Evolutionary conservation across 2,888 invertebrate species (phyloP), one percentile per base, ranked within the genome.

Genomic region (Aproaerema taeniolella): DNA sequence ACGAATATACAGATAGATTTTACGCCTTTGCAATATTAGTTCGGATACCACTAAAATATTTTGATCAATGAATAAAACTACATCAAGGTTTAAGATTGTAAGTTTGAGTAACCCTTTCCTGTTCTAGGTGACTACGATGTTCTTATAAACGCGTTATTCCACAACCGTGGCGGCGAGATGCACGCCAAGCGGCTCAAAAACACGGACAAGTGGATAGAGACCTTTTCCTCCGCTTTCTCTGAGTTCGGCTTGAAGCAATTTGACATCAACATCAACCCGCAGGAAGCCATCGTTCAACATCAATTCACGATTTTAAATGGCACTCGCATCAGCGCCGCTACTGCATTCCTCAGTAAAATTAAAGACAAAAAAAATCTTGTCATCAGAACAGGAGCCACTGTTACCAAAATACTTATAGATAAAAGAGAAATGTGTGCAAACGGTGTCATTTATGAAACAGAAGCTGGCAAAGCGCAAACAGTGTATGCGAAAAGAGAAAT

Each of bases 101-200:
- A n/a, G n/a, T n/a, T n/a, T n/a, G n/a, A n/a, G n/a, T n/a, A n/a
- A n/a, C n/a, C n/a, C n/a, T n/a, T n/a, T n/a, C n/a, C n/a, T n/a
- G n/a, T 74, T 67, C 10, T 52, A 87, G 87, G 83, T 63, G 86
- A 87, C 53, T 83, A 85, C 55, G 87, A 87, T 41, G 61, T 83
- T 9, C 55, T 82, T 1, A 76, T 81, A 66, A 85, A 87, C 61
- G 76, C 81, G 5, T 67, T 72, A 46, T 79, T 78, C 59, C 87
- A 87, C 55, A 66, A 85, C 2, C 76, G 83, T 13, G 83, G 82
- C 1, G 87, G 87, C 24, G 83, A 86, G 49, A 64, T 87, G 69
- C 82, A 72, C 43, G 67, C 86, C 12, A 80, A 86, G 52, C 69
- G 76, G 43, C 82, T 86, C 47, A 85, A 86, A 47, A 58, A 85